Evolutionary conservation across 2,888 invertebrate genomes (phyloP), one percentile per base, ranked within the genome.

Genomic region (Amiota communis): DNA sequence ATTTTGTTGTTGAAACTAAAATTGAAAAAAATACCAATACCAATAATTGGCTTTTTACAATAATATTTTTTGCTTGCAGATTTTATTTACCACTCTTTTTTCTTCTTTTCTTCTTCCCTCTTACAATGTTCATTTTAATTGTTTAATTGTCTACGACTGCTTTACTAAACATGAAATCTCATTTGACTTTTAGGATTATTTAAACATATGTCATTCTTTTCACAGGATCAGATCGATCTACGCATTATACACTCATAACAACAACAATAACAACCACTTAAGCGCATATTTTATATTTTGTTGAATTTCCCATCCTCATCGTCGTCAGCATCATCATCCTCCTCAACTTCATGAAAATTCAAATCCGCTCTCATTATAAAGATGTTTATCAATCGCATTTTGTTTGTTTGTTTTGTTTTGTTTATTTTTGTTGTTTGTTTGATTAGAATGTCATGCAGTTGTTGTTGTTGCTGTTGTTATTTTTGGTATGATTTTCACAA

Each of bases 331-430:
- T 6, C 61, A 73, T 56, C 56, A 72, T 46, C 63, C 75, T 76
- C 36, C 2, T 36, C 36, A 36, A 4, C 71, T 59, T 65, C 46
- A 72, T 72, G 71, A 63, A 68, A 69, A 77, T 75, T 75, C 73
- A 77, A 82, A 81, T 82, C 78, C 77, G 79, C 78, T 83, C 84
- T 83, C 84, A 86, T 87, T 87, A 86, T 80, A 72, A 77, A 87
- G 87, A 87, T 87, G 83, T 81, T 87, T 87, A 87, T 87, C 87
- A 71, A 23, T 36, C 56, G 74, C 76, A 78, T 81, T 79, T 78
- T 79, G 79, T 77, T 36, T 36, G 75, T 77, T 73, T 73, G 64
- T 76, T 67, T 70, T 73, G 11, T 56, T 63, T 73, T 56, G 9
- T 70, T 10, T 73, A 70, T 69, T 13, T 15, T 1, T 12, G 8